Percentiles rank a stretch among this genome's conserved stretches.
phyloP scores from a whole-genome alignment of 2,113 vertebrate species.

The Girardinichthys multiradiatus region DNA sequence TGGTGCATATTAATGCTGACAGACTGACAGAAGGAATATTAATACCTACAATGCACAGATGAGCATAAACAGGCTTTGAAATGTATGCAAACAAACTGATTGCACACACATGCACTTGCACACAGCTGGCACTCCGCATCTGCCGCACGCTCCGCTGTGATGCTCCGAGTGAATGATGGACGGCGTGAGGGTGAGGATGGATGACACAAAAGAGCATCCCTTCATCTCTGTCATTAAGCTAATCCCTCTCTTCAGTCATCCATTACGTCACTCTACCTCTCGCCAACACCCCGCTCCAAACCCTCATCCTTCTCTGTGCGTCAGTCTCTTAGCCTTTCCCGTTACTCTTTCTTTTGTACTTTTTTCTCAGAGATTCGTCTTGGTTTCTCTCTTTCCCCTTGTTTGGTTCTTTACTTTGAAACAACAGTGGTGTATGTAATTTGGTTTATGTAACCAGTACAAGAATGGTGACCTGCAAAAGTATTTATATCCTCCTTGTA shows the following conservation, averaged over 20 bases:
- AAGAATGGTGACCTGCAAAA: not conserved
- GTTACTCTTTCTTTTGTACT: constrained; percentile 50
- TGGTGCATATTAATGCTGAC: constrained; percentile 64
- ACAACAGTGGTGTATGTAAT: constrained; percentile 11
- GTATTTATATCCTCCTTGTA: not conserved
- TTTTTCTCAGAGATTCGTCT: constrained; percentile 36
- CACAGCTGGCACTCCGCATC: constrained; percentile 61
- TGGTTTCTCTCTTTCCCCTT: constrained; percentile 20
- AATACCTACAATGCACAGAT: constrained; percentile 64
- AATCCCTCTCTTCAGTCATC: constrained; percentile 70
- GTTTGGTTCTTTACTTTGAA: constrained; percentile 51
- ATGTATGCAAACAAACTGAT: constrained; percentile 73
- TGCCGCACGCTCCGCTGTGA: constrained; percentile 48
- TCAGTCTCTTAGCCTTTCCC: constrained; percentile 64
- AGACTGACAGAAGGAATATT: constrained; percentile 65
- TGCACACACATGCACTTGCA: constrained; percentile 60
- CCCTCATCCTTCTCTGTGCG: constrained; percentile 51
- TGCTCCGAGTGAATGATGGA: constrained; percentile 61
- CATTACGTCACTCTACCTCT: constrained; percentile 65
- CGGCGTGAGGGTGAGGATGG: constrained; percentile 56
- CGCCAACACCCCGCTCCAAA: constrained; percentile 36
- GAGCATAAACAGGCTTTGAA: constrained; percentile 72
- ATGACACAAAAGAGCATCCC: constrained; percentile 69
- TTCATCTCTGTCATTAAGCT: constrained; percentile 71
- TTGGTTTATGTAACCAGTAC: constrained; percentile 10